Evolutionary conservation across 1,140 invertebrate species (phyloP), one percentile per base, ranked within the genome.

Genomic region (Drosophila busckii): DNA sequence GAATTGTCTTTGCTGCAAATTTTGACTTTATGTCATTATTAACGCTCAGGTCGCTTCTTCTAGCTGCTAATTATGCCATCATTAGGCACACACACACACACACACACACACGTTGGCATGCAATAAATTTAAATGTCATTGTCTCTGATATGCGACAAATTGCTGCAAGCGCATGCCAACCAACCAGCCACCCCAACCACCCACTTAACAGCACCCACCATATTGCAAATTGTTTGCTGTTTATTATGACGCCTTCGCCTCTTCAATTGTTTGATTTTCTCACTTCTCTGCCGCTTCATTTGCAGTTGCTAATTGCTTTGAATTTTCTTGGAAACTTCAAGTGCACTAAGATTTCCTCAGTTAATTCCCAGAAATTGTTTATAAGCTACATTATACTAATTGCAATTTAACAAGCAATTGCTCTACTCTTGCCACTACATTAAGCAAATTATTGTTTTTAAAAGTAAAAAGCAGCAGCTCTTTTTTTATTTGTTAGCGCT

Each of bases 1-100:
- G 29, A n/a, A n/a, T n/a, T n/a, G n/a, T n/a, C n/a, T 35, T 37
- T 44, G 59, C 61, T n/a, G n/a, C n/a, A n/a, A n/a, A 75, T 75
- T 75, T 82, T 82, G 75, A 83, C 75, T 82, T 82, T 48, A 55
- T 66, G 76, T 82, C 75, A 82, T 82, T 82, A 63, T 82, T 56
- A 55, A 66, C 69, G 48, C 73, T n/a, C n/a, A n/a, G n/a, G n/a
- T n/a, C n/a, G n/a, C 75, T 49, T 65, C 55, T 49, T 40, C 38
- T 63, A 61, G 23, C 49, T 82, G 75, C 75, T 82, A 82, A 82
- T 82, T 82, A 82, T 82, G 75, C 50, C 76, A 67, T 82, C 75
- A 82, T 82, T 82, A 82, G 71, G 54, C 42, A 62, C 40, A 49
- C 38, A 19, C 13, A 44, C 22, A 8, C 29, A 15, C 54, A 50